phyloP scores from a whole-genome alignment of 2,797 vertebrate species.

The Urosaurus nigricauda region DNA sequence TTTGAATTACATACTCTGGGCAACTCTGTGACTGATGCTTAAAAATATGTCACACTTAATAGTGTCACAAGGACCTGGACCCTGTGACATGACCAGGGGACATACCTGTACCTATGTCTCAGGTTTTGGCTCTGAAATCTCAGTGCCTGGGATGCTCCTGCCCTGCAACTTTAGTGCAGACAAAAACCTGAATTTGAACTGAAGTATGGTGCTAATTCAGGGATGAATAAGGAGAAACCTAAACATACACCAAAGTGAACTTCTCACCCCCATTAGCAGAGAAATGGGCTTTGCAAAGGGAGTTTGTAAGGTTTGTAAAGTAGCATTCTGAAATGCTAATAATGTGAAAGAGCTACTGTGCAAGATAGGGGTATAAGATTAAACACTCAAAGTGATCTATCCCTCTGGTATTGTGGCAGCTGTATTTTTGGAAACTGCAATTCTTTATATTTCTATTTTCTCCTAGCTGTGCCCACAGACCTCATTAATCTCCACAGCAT shows the following conservation, averaged over 20 bases:
- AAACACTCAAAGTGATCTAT: conserved; percentile 74
- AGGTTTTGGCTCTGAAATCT: not conserved
- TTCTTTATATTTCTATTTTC: conserved; percentile 78
- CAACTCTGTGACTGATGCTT: too few relatives aligned
- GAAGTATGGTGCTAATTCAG: conserved; percentile 19
- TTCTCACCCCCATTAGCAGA: conserved; percentile 33
- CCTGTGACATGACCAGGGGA: not conserved
- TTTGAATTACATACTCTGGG: too few relatives aligned
- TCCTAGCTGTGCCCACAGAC: conserved; percentile 75
- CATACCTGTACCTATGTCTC: not conserved
- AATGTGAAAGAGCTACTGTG: conserved; percentile 59
- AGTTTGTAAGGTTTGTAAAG: conserved; percentile 62
- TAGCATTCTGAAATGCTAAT: conserved; percentile 61
- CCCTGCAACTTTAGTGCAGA: conserved; percentile 14
- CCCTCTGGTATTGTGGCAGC: conserved; percentile 71
- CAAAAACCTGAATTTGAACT: not conserved
- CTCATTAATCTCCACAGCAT: conserved; percentile 82
- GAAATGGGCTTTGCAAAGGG: conserved; percentile 26
- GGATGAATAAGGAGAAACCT: conserved; percentile 4
- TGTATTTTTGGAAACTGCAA: conserved; percentile 80
- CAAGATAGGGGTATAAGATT: conserved; percentile 68
- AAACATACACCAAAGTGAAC: conserved; percentile 18
- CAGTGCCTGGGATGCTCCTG: not conserved
- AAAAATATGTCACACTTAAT: too few relatives aligned
- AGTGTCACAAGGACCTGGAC: not conserved